Conservation (phyloP, 2,888 invertebrate genomes). For the Tridacna crocea region DNA sequence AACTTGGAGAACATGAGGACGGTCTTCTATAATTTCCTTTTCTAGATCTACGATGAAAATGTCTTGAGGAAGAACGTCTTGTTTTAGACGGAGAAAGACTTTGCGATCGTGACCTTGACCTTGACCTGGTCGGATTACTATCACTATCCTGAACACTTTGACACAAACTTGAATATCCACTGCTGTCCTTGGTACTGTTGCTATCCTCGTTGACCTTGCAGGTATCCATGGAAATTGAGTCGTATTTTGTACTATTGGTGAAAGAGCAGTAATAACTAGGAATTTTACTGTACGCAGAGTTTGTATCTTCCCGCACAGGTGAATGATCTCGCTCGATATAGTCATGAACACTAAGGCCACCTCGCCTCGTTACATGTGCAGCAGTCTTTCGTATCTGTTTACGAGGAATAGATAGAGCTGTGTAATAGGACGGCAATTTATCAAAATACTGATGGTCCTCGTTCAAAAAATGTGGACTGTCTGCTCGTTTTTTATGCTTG, state of each 20-base stretch:
- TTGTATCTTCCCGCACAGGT: slow-evolving; percentile 56
- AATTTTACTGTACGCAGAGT: slow-evolving; percentile 73
- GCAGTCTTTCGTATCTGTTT: slow-evolving; percentile 68
- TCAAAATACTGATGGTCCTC: slow-evolving; percentile 70
- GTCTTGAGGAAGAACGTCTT: slow-evolving; percentile 25
- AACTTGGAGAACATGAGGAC: slow-evolving; percentile 63
- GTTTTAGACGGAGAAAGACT: slow-evolving; percentile 14
- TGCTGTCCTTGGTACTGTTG: slow-evolving; percentile 49
- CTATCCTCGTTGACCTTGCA: slow-evolving; percentile 58
- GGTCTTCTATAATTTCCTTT: slow-evolving; percentile 26
- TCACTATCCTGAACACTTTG: slow-evolving; percentile 44
- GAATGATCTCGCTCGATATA: slow-evolving; percentile 70
- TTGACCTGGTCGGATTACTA: slow-evolving; percentile 59
- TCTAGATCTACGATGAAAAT: slow-evolving; percentile 21
- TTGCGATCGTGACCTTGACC: slow-evolving; percentile 36
- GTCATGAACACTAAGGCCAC: slow-evolving; percentile 60
- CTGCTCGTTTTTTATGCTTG: slow-evolving; percentile 55
- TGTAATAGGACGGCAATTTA: slow-evolving; percentile 80
- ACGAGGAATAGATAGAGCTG: slow-evolving; percentile 74
- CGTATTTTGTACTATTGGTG: slow-evolving; percentile 82
- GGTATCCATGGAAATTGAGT: slow-evolving; percentile 49
- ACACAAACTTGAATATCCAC: slow-evolving; percentile 68
- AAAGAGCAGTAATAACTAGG: slow-evolving; percentile 82
- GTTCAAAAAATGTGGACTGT: slow-evolving; percentile 45
- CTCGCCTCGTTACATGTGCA: slow-evolving; percentile 39